phyloP scores from a whole-genome alignment of 92 coral and sea anemone genomes.

The Chrysogorgia sp. region DNA sequence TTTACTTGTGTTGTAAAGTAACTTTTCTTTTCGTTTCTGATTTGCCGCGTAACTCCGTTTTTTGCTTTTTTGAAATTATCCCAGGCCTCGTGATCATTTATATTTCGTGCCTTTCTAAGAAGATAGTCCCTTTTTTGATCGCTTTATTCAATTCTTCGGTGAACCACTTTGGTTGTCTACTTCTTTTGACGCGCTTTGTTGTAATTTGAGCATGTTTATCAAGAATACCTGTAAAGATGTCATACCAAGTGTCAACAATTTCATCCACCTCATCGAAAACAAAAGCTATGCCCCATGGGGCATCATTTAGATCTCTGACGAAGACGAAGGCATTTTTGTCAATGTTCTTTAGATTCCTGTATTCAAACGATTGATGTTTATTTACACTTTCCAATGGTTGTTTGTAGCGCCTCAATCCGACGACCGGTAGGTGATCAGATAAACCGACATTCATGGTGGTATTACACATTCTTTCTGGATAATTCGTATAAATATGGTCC shows the following conservation, averaged over 20 bases:
- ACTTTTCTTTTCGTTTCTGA: neutral
- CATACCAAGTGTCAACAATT: slow-evolving; percentile 15
- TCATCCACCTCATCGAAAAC: slow-evolving; percentile 15
- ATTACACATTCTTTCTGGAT: no score
- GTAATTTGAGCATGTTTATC: slow-evolving; percentile 9
- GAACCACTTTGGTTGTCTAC: slow-evolving; percentile 34
- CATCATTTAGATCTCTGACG: neutral
- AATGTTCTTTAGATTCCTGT: slow-evolving; percentile 21
- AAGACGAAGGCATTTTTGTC: slow-evolving; percentile 16
- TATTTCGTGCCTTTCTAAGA: slow-evolving; percentile 28
- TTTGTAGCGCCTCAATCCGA: slow-evolving; percentile 33
- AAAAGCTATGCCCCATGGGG: slow-evolving; percentile 13
- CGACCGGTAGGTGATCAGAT: no score
- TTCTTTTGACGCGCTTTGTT: slow-evolving; percentile 35
- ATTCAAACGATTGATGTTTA: slow-evolving; percentile 15
- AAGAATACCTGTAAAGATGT: neutral
- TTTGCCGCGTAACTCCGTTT: neutral
- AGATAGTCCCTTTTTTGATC: neutral
- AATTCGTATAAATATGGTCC: no score
- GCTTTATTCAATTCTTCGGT: neutral
- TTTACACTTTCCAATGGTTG: slow-evolving; percentile 1
- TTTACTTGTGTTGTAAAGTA: neutral
- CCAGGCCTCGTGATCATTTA: slow-evolving; percentile 6
- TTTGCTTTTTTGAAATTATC: neutral
- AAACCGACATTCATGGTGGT: no score